Base-by-base conservation (phyloP, 2,888 invertebrate genomes). In the Drosophila lacicola region DNA sequence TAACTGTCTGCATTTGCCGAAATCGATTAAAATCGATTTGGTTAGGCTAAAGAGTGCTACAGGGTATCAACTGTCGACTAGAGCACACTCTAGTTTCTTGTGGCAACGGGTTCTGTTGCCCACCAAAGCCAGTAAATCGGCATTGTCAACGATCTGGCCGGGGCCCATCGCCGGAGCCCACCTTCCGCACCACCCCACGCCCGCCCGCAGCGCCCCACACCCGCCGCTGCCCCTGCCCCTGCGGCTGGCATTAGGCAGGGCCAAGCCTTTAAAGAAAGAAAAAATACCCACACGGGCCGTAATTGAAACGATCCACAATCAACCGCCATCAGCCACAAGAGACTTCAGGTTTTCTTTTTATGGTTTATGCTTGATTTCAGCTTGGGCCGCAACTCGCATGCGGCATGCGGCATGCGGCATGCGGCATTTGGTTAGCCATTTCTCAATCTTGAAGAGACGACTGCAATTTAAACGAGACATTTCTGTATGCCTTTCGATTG, bases 81-180 rank as follows among this genome's bases (percentile, higher is more conserved):
- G 46, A 8, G 2, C 14, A 11, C 14, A 41, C 19, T 25, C 2
- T 37, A 51, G 53, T 51, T 36, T 36, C 37, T 47, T 57, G 62
- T 63, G 45, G 58, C 67, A 34, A 60, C 63, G 54, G 50, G 36
- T 57, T 55, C 50, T 33, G 17, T 19, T 39, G 45, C 64, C 41
- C 56, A 45, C 66, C 42, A 65, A 56, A 54, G 49, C 53, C 58
- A 55, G 44, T 53, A 58, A 61, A 41, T 41, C 42, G 39, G 55
- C 55, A 53, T 70, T 76, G 78, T 78, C 78, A 78, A 70, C 73
- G 70, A 78, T 74, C 74, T 65, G 13, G 42, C 36, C 60, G 42
- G 33, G 5, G 2, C 41, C 17, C 41, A 25, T 44, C 10, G 14
- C 14, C n/a, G 19, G 21, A 54, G 17, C 45, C 49, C 25, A 46